phyloP scores from a whole-genome alignment of 2,888 invertebrate genomes.

The Cantharis flavilabris region DNA sequence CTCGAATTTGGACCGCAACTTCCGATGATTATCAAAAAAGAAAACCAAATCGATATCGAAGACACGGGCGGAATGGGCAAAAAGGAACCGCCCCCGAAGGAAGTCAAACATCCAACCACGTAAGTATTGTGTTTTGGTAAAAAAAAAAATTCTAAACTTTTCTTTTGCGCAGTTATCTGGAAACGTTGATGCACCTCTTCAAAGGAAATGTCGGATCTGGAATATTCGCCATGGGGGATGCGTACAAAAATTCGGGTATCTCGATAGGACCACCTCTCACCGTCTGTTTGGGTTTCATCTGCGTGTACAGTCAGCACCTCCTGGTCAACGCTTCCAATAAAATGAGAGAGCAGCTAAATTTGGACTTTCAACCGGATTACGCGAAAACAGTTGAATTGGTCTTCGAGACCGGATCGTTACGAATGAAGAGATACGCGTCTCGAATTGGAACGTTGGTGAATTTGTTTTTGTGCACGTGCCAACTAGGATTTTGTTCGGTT shows the following conservation, averaged over 20 bases:
- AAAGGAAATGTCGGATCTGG: conserved; percentile 97
- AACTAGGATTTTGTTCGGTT: conserved; percentile 96
- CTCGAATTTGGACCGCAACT: not conserved
- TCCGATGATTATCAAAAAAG: not conserved
- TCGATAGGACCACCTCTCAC: conserved; percentile 79
- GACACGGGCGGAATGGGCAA: not conserved
- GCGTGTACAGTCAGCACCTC: conserved; percentile 91
- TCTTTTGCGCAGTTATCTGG: conserved; percentile 69
- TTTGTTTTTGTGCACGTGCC: conserved; percentile 89
- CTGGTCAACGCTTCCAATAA: conserved; percentile 77
- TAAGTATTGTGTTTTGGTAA: not conserved
- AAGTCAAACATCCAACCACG: not conserved
- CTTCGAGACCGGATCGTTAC: conserved; percentile 75
- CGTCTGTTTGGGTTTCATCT: conserved; percentile 79
- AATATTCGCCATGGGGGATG: conserved; percentile 93
- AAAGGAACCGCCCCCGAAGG: not conserved
- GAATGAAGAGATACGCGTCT: conserved; percentile 63
- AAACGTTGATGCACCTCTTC: conserved; percentile 89
- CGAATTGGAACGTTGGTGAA: conserved; percentile 76
- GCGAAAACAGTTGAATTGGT: conserved; percentile 83
- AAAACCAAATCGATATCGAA: not conserved
- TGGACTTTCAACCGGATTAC: conserved; percentile 67
- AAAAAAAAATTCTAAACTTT: not conserved
- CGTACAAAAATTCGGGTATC: conserved; percentile 89
- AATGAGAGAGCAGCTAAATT: conserved; percentile 64